These are phyloP conservation scores for Erpetoichthys calabaricus DNA, from an alignment of 2,797 vertebrate genomes.

Conservation along the genomic window DNA sequence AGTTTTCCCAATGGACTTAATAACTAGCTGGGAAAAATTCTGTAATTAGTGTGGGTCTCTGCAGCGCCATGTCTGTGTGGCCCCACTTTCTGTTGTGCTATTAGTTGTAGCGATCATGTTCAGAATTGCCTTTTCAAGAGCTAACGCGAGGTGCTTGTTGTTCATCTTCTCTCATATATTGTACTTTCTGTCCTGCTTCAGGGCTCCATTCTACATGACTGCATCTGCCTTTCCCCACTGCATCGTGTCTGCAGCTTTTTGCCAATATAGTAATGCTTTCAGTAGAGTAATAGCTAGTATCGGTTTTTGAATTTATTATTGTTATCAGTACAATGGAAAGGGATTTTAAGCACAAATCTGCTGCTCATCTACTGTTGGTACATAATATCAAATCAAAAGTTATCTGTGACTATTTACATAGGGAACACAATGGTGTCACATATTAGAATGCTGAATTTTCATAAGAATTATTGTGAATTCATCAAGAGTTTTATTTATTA, in stretches of 20 bases:
- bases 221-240: conserved; percentile 80
- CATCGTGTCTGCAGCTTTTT: conserved; percentile 95
- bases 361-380: conserved; percentile 90
- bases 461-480: conserved; percentile 94
- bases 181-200: conserved; percentile 68
- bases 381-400: conserved; percentile 82
- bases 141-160: conserved; percentile 81
- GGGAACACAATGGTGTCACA: conserved; percentile 84
- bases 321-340: conserved; percentile 87
- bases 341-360: conserved; percentile 98
- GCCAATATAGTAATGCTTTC: conserved; percentile 97
- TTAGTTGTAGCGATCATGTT: conserved; percentile 79
- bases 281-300: conserved; percentile 96
- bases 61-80: conserved; percentile 52
- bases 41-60: conserved; percentile 59
- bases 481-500: conserved; percentile 93
- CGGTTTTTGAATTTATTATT: conserved; percentile 83
- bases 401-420: conserved; percentile 92
- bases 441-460: conserved; percentile 96
- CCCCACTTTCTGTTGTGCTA: conserved; percentile 69
- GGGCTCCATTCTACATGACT: conserved; percentile 72
- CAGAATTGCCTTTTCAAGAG: conserved; percentile 84
- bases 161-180: conserved; percentile 74
- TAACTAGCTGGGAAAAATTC: conserved; percentile 58
- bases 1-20: conserved; percentile 59